Evolutionary conservation across 2,888 invertebrate species (phyloP), one percentile per base, ranked within the genome.

Genomic region (Endotricha flammealis): DNA sequence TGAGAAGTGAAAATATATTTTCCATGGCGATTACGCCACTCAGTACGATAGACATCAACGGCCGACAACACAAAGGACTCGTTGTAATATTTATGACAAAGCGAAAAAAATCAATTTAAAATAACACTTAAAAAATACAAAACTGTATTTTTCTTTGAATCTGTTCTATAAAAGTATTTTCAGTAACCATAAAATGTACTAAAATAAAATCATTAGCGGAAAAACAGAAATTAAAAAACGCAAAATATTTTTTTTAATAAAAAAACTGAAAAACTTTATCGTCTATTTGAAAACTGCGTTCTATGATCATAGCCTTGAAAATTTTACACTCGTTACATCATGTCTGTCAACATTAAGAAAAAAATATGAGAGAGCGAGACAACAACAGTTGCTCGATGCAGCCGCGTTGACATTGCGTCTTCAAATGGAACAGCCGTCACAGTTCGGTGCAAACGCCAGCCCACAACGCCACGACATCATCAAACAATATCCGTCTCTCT

Each of bases 361-460:
- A 79, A 77, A 70, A 53, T 40, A 35, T 37, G 73, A 22, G 51
- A 31, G 67, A 85, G 48, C 36, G 72, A 71, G 85, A 83, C 72
- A 46, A 46, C 64, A 50, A 38, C 41, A 65, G 38, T 47, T 33
- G 36, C 51, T 44, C 46, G 37, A 50, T 44, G 55, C 47, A 48
- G 41, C 60, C 38, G 43, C 53, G 56, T 64, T 69, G 70, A 78
- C 67, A 73, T 63, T 79, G 66, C 81, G 57, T 65, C 82, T 80
- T 79, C 64, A 72, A 81, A 70, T 48, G 45, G 71, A 78, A 77
- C 76, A 67, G 69, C 67, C 76, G 76, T 79, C 76, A 82, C 72
- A 76, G 72, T 69, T 74, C 74, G 68, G 59, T 62, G 75, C 67
- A 55, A 69, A 73, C 73, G 78, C 72, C 85, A 56, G 77, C 85